Evolutionary conservation across 2,113 vertebrate species (phyloP).

Genomic region (Malurus melanocephalus): DNA sequence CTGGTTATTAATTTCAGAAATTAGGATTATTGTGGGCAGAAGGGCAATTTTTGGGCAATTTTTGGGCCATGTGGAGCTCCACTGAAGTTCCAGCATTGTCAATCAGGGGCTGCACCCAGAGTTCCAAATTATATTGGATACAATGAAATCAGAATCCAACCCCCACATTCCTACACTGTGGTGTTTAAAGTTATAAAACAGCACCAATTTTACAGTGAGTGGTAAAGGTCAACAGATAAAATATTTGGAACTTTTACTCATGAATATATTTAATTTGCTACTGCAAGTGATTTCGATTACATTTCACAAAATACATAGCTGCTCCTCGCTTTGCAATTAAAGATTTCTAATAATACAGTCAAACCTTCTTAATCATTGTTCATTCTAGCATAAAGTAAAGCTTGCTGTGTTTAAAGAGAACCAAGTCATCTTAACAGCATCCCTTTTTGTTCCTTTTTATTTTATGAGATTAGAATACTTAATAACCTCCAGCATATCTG

Average conservation of each 20-base stretch:
- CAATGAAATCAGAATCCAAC: background rate
- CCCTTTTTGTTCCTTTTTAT: background rate
- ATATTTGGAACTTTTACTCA: slow-evolving; percentile 36
- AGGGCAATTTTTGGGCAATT: background rate
- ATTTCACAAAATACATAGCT: slow-evolving; percentile 51
- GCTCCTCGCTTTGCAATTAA: slow-evolving; percentile 51
- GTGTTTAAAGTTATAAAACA: background rate
- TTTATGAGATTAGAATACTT: slow-evolving; percentile 41
- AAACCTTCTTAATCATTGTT: slow-evolving; percentile 52
- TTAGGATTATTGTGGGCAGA: background rate
- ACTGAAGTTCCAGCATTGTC: background rate
- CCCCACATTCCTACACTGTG: background rate
- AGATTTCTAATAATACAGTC: slow-evolving; percentile 53
- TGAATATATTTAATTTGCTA: slow-evolving; percentile 63
- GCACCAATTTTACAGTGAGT: background rate
- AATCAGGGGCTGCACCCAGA: background rate
- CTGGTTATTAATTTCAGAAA: background rate
- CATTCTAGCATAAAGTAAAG: slow-evolving; percentile 64
- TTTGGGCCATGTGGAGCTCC: background rate
- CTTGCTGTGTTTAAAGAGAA: slow-evolving; percentile 60
- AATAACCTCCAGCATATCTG: slow-evolving; percentile 20
- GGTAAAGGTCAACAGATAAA: slow-evolving; percentile 41
- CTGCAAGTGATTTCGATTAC: slow-evolving; percentile 39
- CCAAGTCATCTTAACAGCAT: slow-evolving; percentile 35
- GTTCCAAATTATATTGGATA: background rate